phyloP scores from a whole-genome alignment of 2,888 invertebrate genomes.

The Leucophora obtusa region DNA sequence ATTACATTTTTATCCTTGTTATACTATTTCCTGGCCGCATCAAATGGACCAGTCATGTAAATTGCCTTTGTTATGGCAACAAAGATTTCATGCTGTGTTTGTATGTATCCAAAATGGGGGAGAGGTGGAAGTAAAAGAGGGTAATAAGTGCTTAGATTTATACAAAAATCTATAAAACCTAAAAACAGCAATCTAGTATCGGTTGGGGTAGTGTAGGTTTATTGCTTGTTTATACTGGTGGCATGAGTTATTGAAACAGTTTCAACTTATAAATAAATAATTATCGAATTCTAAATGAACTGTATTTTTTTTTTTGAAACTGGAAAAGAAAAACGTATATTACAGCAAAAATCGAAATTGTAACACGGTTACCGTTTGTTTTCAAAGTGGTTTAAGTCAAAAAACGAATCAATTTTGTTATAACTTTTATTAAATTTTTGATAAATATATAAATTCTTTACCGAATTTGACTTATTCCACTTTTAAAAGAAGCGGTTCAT shows the following conservation, averaged over 20 bases:
- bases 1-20: conserved; percentile 11
- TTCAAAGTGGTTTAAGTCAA: too few relatives aligned
- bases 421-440: too few relatives aligned
- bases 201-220: background rate
- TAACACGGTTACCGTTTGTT: background rate
- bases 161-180: background rate
- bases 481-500: too few relatives aligned
- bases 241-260: conserved; percentile 76
- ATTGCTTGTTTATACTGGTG: conserved; percentile 8
- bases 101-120: background rate
- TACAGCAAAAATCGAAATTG: background rate
- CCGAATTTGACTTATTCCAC: too few relatives aligned
- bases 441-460: too few relatives aligned
- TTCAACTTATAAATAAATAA: conserved; percentile 78
- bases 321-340: conserved; percentile 6
- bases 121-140: background rate
- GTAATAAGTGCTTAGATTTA: background rate
- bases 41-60: conserved; percentile 15
- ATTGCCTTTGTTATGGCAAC: conserved; percentile 21
- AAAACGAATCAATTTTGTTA: too few relatives aligned
- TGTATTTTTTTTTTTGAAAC: background rate
- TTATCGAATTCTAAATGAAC: conserved; percentile 71
- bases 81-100: conserved; percentile 3
- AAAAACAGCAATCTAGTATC: background rate
- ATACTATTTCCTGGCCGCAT: conserved; percentile 10